Base-by-base conservation (phyloP, 53 echinoderm and acorn worm species). In the Actinopyga echinites region DNA sequence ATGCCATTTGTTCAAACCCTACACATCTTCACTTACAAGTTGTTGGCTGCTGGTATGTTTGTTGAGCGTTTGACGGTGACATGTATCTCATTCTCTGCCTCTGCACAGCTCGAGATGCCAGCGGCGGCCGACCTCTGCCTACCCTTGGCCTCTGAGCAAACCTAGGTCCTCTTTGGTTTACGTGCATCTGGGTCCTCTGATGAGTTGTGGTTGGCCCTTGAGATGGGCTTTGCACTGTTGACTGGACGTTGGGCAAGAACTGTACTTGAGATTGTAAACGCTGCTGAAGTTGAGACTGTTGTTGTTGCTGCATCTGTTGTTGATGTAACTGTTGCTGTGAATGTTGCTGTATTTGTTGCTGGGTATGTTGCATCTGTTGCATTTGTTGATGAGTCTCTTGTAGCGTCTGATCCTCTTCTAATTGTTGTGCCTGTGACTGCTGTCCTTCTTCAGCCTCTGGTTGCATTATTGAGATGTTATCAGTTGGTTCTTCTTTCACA, bases 171-270 rank as follows among this genome's bases (percentile, higher is more conserved):
- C 71, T 71, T 40, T 71, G 71, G 42, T 71, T 71, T 4, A 71
- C 23, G 23, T 40, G 42, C 23, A 34, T 15, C 15, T 20, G 42
- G 3, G 71, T 6, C 71, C 71, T 71, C 8, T 71, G 71, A 40
- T 38, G 71, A 40, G 40, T 25, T 62, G 26, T 49, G 0, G 49
- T 2, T 15, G 49, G 49, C 49, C 49, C 15, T 49, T 49, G 49
- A 49, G 49, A 15, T 49, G 49, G 49, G 49, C 3, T 49, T 23
- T 71, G 71, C 71, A 71, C 44, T 8, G 71, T 42, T 24, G 40
- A 44, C 24, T 71, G 71, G n/a, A 71, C 71, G 28, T 45, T 71
- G 12, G 71, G 71, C 71, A 71, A 71, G 71, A 42, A 71, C n/a
- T 71, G 71, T 38, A 9, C 40, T 35, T 68, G 68, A 35, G 35